Percentiles rank a stretch among this genome's conserved stretches.
These are phyloP conservation scores for Lasioglossum leucozonium DNA, from an alignment of 2,888 invertebrate species.

Conservation along the genomic window DNA sequence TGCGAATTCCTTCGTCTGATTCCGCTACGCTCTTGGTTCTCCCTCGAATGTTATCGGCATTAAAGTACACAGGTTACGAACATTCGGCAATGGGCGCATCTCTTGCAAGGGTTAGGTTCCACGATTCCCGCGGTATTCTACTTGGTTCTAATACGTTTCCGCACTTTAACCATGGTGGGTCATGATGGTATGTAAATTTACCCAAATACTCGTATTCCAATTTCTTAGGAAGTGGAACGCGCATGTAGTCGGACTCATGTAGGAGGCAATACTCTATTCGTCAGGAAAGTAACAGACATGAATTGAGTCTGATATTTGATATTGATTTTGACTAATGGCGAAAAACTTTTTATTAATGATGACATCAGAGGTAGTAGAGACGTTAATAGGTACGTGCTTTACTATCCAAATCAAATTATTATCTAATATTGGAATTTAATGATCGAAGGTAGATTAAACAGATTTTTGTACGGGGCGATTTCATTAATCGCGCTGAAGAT, in stretches of 20 bases:
- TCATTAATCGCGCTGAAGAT: no score
- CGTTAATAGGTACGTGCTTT: no score
- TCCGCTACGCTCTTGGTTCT: slow-evolving; percentile 22
- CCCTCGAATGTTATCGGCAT: slow-evolving; percentile 33
- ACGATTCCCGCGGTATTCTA: background rate
- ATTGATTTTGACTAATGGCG: background rate
- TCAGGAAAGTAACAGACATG: background rate
- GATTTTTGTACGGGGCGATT: no score
- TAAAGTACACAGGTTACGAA: slow-evolving; percentile 47
- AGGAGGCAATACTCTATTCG: background rate
- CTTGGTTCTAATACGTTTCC: slow-evolving; percentile 12
- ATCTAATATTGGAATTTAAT: no score
- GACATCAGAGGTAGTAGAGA: no score
- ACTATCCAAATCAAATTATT: no score
- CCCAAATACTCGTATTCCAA: background rate
- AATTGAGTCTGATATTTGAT: background rate
- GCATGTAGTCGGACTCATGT: background rate
- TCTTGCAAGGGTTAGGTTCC: background rate
- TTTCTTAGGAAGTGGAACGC: background rate
- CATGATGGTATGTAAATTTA: background rate
- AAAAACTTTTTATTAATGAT: background rate
- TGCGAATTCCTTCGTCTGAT: slow-evolving; percentile 52
- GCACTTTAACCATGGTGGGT: slow-evolving; percentile 1
- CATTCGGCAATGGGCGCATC: slow-evolving; percentile 17
- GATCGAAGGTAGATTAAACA: no score